Evolutionary conservation across 2,888 invertebrate species (phyloP), one percentile per base, ranked within the genome.

Genomic region (Adelphocoris suturalis): DNA sequence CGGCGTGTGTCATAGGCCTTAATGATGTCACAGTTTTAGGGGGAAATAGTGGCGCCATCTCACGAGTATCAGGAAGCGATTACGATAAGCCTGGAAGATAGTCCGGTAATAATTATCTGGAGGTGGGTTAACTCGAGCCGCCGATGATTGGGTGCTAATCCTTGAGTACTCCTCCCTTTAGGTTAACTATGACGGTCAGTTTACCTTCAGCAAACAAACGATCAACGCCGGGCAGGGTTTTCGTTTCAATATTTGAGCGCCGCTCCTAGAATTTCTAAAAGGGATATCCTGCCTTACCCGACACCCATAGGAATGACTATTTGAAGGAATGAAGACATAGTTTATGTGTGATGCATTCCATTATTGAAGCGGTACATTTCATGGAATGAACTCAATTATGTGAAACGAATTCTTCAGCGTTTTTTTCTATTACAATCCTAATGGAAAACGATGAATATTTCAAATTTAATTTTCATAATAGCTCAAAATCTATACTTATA

Each of bases 191-290:
- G 85, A 85, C 85, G 37, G 82, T 57, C 61, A 27, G 85, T 85
- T 85, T 85, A 61, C 85, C 27, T 85, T 0, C 2, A 16, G 85
- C 61, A 85, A 85, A 85, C 85, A 85, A 61, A 5, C 28, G 27
- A 85, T 61, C 57, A 57, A 85, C 85, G 19, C 52, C 82, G 85
- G 85, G 85, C 57, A 55, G 57, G 85, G 57, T 85, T 88, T 52
- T 28, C 48, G 14, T 23, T 55, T 82, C 89, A 89, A 89, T 89
- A 89, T 89, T 89, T 89, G 89, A 61, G 68, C 9, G 68, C 57
- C 89, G 61, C 89, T 89, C 89, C 89, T 82, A 89, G 81, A 57
- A 89, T 81, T 88, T 89, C 76, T 81, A 61, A 81, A 82, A 81
- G 68, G 89, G 89, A 89, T 82, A 89, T 89, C 89, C 89, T 81